Percentiles rank a stretch among this genome's conserved stretches.
phyloP scores from a whole-genome alignment of 2,888 invertebrate species.

The Platypus cylindrus region DNA sequence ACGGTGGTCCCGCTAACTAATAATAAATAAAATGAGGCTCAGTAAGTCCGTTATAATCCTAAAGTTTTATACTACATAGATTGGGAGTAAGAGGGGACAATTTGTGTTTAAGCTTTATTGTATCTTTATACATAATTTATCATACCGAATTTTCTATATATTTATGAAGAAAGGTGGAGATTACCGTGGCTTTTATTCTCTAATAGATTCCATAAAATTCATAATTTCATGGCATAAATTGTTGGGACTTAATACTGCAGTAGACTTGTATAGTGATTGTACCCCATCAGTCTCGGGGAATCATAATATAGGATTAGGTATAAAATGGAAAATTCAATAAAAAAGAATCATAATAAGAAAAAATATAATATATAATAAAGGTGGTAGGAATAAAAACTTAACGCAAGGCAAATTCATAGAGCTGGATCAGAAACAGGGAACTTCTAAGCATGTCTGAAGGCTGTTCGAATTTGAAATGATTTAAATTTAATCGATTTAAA shows the following conservation, averaged over 20 bases:
- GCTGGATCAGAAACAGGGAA: too few species aligned
- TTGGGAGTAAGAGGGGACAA: too few species aligned
- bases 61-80: too few species aligned
- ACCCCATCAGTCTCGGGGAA: too few species aligned
- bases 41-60: slow-evolving; percentile 13
- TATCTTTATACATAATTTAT: slow-evolving; percentile 8
- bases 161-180: slow-evolving; percentile 5
- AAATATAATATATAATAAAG: slow-evolving; percentile 3
- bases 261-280: too few species aligned
- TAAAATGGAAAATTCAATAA: neutral
- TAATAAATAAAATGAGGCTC: slow-evolving; percentile 6
- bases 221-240: slow-evolving; percentile 7
- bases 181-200: slow-evolving; percentile 5
- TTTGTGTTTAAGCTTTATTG: slow-evolving; percentile 11
- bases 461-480: too few species aligned
- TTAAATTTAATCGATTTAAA: too few species aligned
- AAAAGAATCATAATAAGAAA: slow-evolving; percentile 2
- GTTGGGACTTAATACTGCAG: neutral
- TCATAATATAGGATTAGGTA: neutral
- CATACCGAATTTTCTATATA: too few species aligned
- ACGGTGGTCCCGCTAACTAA: slow-evolving; percentile 8
- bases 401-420: too few species aligned
- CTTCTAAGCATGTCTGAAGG: too few species aligned
- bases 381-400: too few species aligned
- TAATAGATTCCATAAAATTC: slow-evolving; percentile 12